Base-by-base conservation (phyloP, 2,797 vertebrate species). In the Brachyalestes nurse region DNA sequence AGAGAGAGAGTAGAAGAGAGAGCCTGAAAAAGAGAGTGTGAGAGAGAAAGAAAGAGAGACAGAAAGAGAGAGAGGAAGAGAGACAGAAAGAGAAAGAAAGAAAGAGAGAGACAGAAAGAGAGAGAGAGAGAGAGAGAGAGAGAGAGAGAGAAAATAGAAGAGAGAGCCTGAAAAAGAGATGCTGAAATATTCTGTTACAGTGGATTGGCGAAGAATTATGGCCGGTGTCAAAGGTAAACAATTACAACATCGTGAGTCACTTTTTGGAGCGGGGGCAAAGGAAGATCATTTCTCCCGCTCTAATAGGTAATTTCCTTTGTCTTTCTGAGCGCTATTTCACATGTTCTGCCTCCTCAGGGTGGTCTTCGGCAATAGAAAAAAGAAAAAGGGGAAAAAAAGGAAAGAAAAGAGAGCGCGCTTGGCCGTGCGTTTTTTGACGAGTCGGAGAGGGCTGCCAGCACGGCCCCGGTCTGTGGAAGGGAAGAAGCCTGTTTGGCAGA, bases 161-260 rank as follows among this genome's bases (percentile, higher is more conserved):
- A 45, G 81, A 77, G 89, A 87, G 91, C 86, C 89, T 90, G 88
- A 89, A 88, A 89, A 89, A 90, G 87, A 84, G 83, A 85, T 74
- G 77, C 86, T 88, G 85, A 90, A 91, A 91, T 90, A 90, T 93
- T 90, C 86, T 87, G 88, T 92, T 93, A 91, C 90, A 82, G 77
- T 45, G 38, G 72, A 88, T 81, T 78, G 81, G 78, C 85, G 86
- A 87, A 84, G 82, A 86, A 83, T 92, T 93, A 93, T 87, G 90
- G 90, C 86, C 86, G 74, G 86, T 93, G 93, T 94, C 90, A 93
- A 93, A 94, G 92, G 93, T 94, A 94, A 95, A 95, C 93, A 93
- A 92, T 93, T 93, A 94, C 93, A 87, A 87, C 92, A 93, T 91
- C 57, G 82, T 94, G 93, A 94, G 90, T 94, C 93, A 94, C 91